phyloP scores from a whole-genome alignment of 2,888 invertebrate genomes.

The Bhutanitis thaidina region DNA sequence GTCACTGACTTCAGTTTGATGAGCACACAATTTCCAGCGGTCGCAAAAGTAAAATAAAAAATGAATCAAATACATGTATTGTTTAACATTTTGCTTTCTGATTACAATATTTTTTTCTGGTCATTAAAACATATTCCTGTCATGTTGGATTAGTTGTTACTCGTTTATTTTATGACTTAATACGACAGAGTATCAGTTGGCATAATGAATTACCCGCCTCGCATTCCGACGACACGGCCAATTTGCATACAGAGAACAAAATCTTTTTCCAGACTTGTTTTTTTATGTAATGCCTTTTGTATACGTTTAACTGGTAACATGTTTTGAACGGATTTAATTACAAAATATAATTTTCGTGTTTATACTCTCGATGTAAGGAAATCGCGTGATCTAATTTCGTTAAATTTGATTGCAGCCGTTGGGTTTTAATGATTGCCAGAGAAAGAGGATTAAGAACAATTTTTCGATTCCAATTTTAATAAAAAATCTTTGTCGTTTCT shows the following conservation, averaged over 20 bases:
- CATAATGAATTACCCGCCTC: slow-evolving; percentile 16
- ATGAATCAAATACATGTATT: neutral
- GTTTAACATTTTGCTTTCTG: neutral
- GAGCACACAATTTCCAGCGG: no score
- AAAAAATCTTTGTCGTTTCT: neutral
- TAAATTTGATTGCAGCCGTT: neutral
- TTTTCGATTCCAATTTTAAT: neutral
- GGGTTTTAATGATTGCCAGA: neutral
- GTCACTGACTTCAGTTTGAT: no score
- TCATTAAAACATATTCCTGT: slow-evolving; percentile 19
- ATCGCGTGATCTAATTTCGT: slow-evolving; percentile 1
- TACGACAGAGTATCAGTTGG: slow-evolving; percentile 16
- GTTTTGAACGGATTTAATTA: slow-evolving; percentile 6
- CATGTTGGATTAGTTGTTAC: slow-evolving; percentile 19
- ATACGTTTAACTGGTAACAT: neutral
- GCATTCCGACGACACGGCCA: slow-evolving; percentile 1
- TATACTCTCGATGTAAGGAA: neutral
- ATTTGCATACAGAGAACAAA: slow-evolving; percentile 19
- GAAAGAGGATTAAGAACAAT: neutral
- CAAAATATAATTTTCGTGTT: slow-evolving; percentile 4
- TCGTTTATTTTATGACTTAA: slow-evolving; percentile 22
- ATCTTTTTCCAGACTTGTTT: slow-evolving; percentile 7
- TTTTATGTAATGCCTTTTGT: slow-evolving; percentile 5
- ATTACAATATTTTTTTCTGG: slow-evolving; percentile 8
- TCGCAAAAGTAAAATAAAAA: no score